Base-by-base conservation (phyloP, 2,888 invertebrate genomes). In the Elegia similella region DNA sequence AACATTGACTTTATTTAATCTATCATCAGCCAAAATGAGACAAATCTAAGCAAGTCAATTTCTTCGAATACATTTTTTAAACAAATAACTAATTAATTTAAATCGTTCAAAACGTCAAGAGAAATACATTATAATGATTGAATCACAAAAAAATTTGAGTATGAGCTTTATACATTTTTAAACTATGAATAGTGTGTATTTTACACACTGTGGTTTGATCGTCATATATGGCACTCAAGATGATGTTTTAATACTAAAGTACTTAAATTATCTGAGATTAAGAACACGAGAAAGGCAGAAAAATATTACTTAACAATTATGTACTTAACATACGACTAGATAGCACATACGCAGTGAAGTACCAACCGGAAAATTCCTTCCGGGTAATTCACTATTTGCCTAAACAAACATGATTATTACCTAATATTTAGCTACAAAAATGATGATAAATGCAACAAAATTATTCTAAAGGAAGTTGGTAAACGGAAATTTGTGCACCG, bases 401-500 rank as follows among this genome's bases (percentile, higher is more conserved):
- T 13, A 46, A 59, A 30, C 30, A 47, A 59, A 46, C 50, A 64
- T 59, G 58, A 57, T 55, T 59, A 32, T 57, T 38, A 55, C 48
- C 42, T 59, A 62, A 60, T 29, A 52, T 44, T 58, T 42, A 52
- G 29, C 38, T 42, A 47, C 15, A 30, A 48, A 47, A 63, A 58
- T 67, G 60, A 62, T 65, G 61, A 69, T 82, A 84, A 83, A 83
- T 82, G 84, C 83, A 83, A 82, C 76, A 75, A 70, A 78, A 73
- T 72, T 67, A 65, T 62, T 68, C 64, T 68, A 72, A 68, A 73
- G 64, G 62, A 62, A 66, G 61, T 64, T 67, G 65, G 60, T 64
- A 65, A 56, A 64, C 65, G 65, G 67, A 66, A 68, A 65, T 74
- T 80, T 78, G 79, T 80, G 78, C 79, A 75, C 69, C 66, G 69